These are phyloP conservation scores for Chironomus tentans DNA, from an alignment of 2,888 invertebrate genomes.

Conservation along the genomic window DNA sequence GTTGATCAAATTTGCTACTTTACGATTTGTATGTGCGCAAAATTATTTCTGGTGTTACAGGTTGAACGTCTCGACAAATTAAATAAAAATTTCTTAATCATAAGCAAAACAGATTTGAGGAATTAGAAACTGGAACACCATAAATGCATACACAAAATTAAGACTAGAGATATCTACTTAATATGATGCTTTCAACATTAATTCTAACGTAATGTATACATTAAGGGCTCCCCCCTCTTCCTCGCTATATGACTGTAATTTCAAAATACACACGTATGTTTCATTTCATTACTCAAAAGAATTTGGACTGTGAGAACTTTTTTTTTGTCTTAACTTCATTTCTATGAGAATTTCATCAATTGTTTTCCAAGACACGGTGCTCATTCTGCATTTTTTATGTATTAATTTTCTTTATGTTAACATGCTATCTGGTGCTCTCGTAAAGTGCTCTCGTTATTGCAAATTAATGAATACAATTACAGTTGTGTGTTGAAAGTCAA, in stretches of 20 bases:
- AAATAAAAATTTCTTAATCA: neutral
- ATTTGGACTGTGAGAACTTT: conserved; percentile 26
- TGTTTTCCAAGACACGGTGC: conserved; percentile 10
- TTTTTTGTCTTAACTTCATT: neutral
- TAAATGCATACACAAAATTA: neutral
- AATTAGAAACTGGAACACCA: neutral
- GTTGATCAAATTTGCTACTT: neutral
- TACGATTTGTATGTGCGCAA: neutral
- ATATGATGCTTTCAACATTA: conserved; percentile 3
- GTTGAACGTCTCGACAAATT: no score
- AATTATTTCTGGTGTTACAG: neutral
- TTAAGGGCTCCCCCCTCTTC: neutral
- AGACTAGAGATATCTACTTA: neutral
- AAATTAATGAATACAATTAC: conserved; percentile 22
- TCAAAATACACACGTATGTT: no score
- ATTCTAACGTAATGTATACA: neutral
- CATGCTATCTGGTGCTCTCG: conserved; percentile 11
- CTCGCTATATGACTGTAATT: neutral
- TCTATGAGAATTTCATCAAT: conserved; percentile 20
- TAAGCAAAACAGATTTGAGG: neutral
- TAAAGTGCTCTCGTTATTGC: conserved; percentile 22
- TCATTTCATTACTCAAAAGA: neutral
- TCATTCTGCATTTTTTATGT: conserved; percentile 11
- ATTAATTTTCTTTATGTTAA: conserved; percentile 22
- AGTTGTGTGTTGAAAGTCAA: neutral